phyloP scores from a whole-genome alignment of 2,797 vertebrate species.

The Intellagama lesueurii region DNA sequence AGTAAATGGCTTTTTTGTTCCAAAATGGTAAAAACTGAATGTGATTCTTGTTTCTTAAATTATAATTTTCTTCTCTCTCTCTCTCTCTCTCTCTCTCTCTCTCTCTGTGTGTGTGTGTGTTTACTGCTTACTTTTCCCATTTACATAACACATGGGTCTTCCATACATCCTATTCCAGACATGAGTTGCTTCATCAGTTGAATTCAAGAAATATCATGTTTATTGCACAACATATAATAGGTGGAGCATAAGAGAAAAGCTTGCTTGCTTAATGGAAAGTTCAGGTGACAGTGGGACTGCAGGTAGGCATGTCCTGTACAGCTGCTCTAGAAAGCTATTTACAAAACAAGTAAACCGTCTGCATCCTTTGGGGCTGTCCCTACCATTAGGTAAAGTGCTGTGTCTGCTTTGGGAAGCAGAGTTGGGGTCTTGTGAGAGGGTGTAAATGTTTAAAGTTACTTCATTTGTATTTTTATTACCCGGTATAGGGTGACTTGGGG shows the following conservation, averaged over 20 bases:
- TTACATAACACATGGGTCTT: not conserved
- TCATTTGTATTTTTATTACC: too few relatives aligned
- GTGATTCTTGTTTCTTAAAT: not conserved
- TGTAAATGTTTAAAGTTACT: too few relatives aligned
- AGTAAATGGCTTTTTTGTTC: too few relatives aligned
- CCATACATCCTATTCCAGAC: too few relatives aligned
- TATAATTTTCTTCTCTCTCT: not conserved
- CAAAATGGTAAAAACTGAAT: not conserved
- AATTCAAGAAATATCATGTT: not conserved
- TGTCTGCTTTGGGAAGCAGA: not conserved
- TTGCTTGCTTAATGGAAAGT: not conserved
- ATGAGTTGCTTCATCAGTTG: not conserved
- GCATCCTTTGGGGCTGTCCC: not conserved
- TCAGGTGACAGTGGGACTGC: not conserved
- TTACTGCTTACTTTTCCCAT: not conserved
- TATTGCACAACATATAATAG: conserved; percentile 3
- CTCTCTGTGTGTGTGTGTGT: too few relatives aligned
- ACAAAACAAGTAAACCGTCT: not conserved
- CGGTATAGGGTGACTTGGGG: too few relatives aligned
- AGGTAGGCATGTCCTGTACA: not conserved
- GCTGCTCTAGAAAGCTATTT: not conserved
- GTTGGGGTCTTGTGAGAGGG: not conserved
- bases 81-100: too few relatives aligned
- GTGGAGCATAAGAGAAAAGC: not conserved
- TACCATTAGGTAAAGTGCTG: not conserved